These are phyloP conservation scores for Platynereis dumerilii DNA, from an alignment of 2,888 invertebrate species.

Conservation along the genomic window DNA sequence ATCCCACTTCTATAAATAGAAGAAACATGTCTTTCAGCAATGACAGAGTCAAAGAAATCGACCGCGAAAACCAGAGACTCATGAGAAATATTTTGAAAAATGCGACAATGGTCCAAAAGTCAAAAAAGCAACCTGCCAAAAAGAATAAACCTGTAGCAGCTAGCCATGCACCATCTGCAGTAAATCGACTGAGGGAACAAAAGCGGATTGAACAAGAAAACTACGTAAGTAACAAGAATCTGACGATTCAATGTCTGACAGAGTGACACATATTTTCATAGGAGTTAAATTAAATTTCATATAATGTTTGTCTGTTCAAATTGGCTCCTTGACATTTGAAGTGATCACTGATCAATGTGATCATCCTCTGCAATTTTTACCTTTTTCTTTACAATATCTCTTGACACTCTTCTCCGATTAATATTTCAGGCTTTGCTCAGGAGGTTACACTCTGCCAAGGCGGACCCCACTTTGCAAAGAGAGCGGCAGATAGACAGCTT, in stretches of 20 bases:
- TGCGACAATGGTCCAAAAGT: slow-evolving; percentile 20
- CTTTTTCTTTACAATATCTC: too few relatives aligned
- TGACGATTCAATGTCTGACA: too few relatives aligned
- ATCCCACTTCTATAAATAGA: not conserved
- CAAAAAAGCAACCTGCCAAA: slow-evolving; percentile 14
- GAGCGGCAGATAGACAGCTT: not conserved
- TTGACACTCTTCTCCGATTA: not conserved
- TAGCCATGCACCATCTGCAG: slow-evolving; percentile 58
- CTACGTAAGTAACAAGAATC: slow-evolving; percentile 65
- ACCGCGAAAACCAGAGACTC: slow-evolving; percentile 56
- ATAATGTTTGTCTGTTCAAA: too few relatives aligned
- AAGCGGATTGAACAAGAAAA: slow-evolving; percentile 67
- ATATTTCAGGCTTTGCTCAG: slow-evolving; percentile 3
- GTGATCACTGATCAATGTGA: too few relatives aligned
- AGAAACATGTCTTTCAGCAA: slow-evolving; percentile 45
- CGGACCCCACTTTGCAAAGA: not conserved
- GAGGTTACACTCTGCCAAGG: not conserved
- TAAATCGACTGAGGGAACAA: slow-evolving; percentile 66
- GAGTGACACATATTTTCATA: too few relatives aligned
- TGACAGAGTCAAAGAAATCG: slow-evolving; percentile 48
- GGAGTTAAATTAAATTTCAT: too few relatives aligned
- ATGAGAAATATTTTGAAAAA: slow-evolving; percentile 49
- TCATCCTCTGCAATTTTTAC: too few relatives aligned
- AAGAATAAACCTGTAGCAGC: slow-evolving; percentile 51
- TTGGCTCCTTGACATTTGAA: too few relatives aligned